A percentile compares a stretch with the other conserved stretches of the same genome.
Evolutionary conservation across 2,797 vertebrate genomes (phyloP).

Genomic region (Halcyon chelicuti): DNA sequence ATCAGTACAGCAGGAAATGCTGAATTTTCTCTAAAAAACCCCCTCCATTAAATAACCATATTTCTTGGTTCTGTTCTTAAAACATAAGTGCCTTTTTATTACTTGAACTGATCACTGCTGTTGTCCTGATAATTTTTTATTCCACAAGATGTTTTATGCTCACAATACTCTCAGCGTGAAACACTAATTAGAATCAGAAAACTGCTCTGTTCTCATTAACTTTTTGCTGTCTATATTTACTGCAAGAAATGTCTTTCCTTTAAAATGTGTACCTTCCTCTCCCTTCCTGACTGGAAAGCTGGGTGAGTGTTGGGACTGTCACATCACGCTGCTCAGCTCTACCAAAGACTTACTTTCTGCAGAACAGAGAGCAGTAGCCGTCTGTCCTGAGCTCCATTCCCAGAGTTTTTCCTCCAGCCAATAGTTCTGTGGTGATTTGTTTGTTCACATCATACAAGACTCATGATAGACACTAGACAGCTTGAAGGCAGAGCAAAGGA

Average conservation of each 20-base stretch:
- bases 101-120: neutral
- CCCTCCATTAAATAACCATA: neutral
- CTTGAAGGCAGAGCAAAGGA: neutral
- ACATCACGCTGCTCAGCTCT: neutral
- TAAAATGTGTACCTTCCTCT: neutral
- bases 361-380: neutral
- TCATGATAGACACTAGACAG: fast-evolving
- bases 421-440: neutral
- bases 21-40: conserved; percentile 8
- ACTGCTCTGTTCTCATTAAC: neutral
- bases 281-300: neutral
- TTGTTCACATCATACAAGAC: neutral
- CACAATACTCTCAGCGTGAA: neutral
- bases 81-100: neutral
- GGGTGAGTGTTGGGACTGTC: fast-evolving
- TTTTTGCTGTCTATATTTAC: neutral
- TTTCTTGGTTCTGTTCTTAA: conserved; percentile 13
- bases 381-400: neutral
- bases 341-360: neutral
- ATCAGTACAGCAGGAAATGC: conserved; percentile 4
- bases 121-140: neutral
- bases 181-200: conserved; percentile 21
- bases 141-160: neutral
- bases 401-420: neutral
- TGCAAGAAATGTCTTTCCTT: neutral